Evolutionary conservation across 2,888 invertebrate genomes (phyloP).

Genomic region (Phrixothrix hirtus): DNA sequence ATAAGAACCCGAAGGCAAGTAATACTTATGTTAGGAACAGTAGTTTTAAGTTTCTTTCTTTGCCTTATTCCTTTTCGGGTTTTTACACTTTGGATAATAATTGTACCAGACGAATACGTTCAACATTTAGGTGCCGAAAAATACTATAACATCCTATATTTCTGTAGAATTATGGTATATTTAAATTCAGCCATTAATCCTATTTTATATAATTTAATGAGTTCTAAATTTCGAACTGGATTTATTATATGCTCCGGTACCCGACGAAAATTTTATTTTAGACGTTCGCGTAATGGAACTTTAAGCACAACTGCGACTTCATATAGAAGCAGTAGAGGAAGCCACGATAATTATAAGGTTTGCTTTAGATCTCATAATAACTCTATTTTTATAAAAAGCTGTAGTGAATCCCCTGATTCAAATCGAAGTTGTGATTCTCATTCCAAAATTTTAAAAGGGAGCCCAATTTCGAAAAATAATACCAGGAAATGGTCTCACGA

Average conservation of each 20-base stretch:
- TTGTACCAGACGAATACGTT: slow-evolving; percentile 71
- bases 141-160: slow-evolving; percentile 81
- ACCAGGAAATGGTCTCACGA: slow-evolving; percentile 6
- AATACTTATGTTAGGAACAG: slow-evolving; percentile 83
- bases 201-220: slow-evolving; percentile 90
- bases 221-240: slow-evolving; percentile 84
- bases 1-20: slow-evolving; percentile 78
- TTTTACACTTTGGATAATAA: slow-evolving; percentile 80
- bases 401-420: slow-evolving; percentile 58
- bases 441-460: slow-evolving; percentile 33
- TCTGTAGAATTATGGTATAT: slow-evolving; percentile 84
- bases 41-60: slow-evolving; percentile 84
- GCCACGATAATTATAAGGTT: slow-evolving; percentile 48
- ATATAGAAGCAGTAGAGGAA: slow-evolving; percentile 48
- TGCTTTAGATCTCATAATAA: slow-evolving; percentile 48
- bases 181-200: slow-evolving; percentile 90
- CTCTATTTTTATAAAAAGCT: slow-evolving; percentile 47
- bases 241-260: slow-evolving; percentile 71
- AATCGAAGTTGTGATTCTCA: slow-evolving; percentile 60
- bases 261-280: slow-evolving; percentile 57
- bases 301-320: slow-evolving; percentile 63
- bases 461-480: slow-evolving; percentile 19
- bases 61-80: slow-evolving; percentile 86
- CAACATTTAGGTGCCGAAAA: slow-evolving; percentile 72
- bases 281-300: slow-evolving; percentile 58